Evolutionary conservation across 1,140 invertebrate genomes (phyloP), one percentile per base, ranked within the genome.

Genomic region (Penaeus vannamei): DNA sequence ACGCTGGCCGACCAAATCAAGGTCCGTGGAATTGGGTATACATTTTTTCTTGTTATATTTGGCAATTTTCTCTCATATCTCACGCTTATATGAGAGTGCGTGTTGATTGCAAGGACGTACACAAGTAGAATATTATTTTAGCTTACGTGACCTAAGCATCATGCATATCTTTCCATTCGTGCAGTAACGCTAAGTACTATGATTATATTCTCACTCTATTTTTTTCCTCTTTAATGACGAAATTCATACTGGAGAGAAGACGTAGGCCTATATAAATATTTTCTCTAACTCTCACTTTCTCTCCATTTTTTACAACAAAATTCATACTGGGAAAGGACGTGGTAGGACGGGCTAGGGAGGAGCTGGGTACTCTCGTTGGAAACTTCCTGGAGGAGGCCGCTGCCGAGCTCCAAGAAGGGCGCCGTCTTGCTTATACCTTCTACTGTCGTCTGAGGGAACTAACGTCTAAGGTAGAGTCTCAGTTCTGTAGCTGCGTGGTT

Each of bases 371-470:
- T 29, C 76, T 90, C 29, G 91, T 91, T 32, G 83, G 83, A 4
- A 80, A 26, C 59, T 91, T 91, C 76, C 72, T 91, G 64, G 84
- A 85, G 59, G 84, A 80, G 26, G 91, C 91, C 29, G 89, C 88
- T n/a, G 62, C 14, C 0, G 81, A 91, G 42, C 87, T 90, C 36
- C 85, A 84, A 72, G 91, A 90, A 59, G 89, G 82, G 23, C 36
- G 91, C 22, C 66, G 87, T 53, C 82, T 86, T 22, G 91, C 91
- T 1, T 91, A 91, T 76, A n/a, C 62, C 59, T 91, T 91, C 76
- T 91, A 91, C 89, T 90, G 88, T 79, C 64, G 87, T 7, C 86
- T 91, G 17, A 60, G 91, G 42, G 89, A 91, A 53, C 84, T 91
- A 0, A 66, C 89, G 5, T 36, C 88, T 8, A 85, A 90, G 64